A percentile compares a stretch with the other conserved stretches of the same genome.
phyloP scores from a whole-genome alignment of 1,140 invertebrate species.

The Drosophila paulistorum region DNA sequence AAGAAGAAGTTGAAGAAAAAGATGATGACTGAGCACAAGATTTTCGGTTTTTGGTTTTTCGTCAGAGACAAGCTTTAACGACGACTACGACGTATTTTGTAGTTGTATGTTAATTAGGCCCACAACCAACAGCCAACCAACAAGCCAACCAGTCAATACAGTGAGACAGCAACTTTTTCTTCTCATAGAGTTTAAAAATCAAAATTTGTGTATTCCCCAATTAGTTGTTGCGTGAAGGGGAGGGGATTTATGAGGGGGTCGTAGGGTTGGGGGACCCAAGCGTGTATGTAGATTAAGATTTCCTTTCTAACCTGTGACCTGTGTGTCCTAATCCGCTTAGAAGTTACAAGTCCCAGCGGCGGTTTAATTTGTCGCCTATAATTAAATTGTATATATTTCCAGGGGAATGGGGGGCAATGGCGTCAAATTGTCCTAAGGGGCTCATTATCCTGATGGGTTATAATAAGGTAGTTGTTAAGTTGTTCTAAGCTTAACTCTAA shows the following conservation, averaged over 20 bases:
- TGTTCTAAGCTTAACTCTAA: constrained; percentile 67
- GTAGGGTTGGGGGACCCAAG: background rate
- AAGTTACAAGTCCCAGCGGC: constrained; percentile 16
- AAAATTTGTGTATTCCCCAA: constrained; percentile 27
- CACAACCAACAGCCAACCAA: background rate
- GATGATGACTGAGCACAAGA: constrained; percentile 72
- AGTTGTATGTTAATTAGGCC: constrained; percentile 78
- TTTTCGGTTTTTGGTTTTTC: constrained; percentile 58
- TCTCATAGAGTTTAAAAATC: background rate
- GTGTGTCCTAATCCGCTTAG: constrained; percentile 63
- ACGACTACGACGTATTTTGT: constrained; percentile 41
- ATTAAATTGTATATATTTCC: background rate
- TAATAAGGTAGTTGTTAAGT: constrained; percentile 33
- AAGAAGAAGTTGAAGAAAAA: constrained; percentile 34
- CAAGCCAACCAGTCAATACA: background rate
- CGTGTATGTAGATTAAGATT: background rate
- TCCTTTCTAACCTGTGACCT: constrained; percentile 25
- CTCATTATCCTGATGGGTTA: constrained; percentile 51
- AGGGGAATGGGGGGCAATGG: constrained; percentile 16
- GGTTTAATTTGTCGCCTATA: constrained; percentile 61
- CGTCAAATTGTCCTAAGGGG: constrained; percentile 56
- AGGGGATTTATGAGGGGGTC: background rate
- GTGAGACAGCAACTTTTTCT: constrained; percentile 58
- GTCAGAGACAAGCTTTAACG: constrained; percentile 75
- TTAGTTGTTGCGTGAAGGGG: constrained; percentile 45